Conservation (phyloP, 2,113 vertebrate species). For the Copsychus sechellarum region DNA sequence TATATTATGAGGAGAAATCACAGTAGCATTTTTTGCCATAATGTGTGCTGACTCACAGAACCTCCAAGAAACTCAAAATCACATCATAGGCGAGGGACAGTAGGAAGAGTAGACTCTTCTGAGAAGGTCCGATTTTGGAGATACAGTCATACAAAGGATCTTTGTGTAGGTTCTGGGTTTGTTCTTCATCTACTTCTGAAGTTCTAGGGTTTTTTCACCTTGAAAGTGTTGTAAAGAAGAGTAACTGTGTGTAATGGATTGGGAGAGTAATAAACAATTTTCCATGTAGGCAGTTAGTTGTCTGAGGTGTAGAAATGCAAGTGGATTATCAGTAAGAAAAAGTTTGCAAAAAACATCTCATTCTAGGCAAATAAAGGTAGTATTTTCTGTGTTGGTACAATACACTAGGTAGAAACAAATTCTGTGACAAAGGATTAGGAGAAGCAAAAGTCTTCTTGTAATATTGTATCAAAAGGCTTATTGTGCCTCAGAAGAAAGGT, state of each 20-base stretch:
- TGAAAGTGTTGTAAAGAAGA: background rate
- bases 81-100: background rate
- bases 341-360: background rate
- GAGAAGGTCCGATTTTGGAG: background rate
- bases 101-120: background rate
- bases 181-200: background rate
- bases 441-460: background rate
- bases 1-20: background rate
- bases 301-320: background rate
- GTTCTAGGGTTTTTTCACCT: background rate
- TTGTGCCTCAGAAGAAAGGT: slow-evolving; percentile 1
- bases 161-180: background rate
- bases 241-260: background rate
- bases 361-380: background rate
- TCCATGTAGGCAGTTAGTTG: background rate
- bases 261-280: background rate
- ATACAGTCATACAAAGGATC: background rate
- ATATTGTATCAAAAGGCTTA: background rate
- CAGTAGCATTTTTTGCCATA: background rate
- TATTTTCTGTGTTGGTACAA: background rate
- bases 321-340: background rate
- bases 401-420: background rate
- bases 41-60: background rate
- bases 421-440: background rate
- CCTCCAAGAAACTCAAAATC: background rate